Base-by-base conservation (phyloP, 2,113 vertebrate species). In the Lophura nycthemera region DNA sequence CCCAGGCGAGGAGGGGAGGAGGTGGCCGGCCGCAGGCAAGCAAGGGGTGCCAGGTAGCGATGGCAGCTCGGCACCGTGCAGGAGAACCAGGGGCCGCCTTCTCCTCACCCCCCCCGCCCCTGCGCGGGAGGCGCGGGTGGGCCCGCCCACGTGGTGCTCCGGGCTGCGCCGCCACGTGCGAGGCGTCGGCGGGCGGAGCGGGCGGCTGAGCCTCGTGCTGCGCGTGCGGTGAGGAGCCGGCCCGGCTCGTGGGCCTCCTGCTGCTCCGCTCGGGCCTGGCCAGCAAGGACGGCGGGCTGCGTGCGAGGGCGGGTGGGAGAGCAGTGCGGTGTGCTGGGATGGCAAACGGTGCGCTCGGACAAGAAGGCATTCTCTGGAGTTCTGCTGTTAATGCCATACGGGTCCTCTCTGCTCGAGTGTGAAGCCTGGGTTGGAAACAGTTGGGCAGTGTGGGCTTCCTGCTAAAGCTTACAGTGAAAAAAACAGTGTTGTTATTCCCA, bases 271-370 rank as follows among this genome's bases (percentile, higher is more conserved):
- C 48, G 48, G 22, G 21, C 48, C 21, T 48, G 3, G 11, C 11
- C 47, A 6, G 11, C 47, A 22, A 24, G 47, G 47, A 48, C 11
- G 22, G 21, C 11, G 47, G 21, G 47, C 47, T 48, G 50, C 24
- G 22, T 27, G 52, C 25, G 29, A 15, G 25, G 25, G 52, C 50
- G 8, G 27, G 52, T 29, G 25, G 24, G 18, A 2, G 11, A 25
- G 29, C 14, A 0, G 0, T 2, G 50, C 8, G 16, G 21, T 1
- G 34, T 2, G 0, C 36, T 1, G 0, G 43, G 69, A 4, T 2
- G 24, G 5, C 8, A 3, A 3, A 6, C 6, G 17, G 10, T n/a
- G 30, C 5, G 18, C 17, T n/a, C 30, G n/a, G 30, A 29, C 16
- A 17, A 29, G 29, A 56, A 30, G 17, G 30, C 12, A 4, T 7